A percentile compares a stretch with the other conserved stretches of the same genome.
Conservation (phyloP, 2,888 invertebrate genomes). For the Lasioglossum villosulum region DNA sequence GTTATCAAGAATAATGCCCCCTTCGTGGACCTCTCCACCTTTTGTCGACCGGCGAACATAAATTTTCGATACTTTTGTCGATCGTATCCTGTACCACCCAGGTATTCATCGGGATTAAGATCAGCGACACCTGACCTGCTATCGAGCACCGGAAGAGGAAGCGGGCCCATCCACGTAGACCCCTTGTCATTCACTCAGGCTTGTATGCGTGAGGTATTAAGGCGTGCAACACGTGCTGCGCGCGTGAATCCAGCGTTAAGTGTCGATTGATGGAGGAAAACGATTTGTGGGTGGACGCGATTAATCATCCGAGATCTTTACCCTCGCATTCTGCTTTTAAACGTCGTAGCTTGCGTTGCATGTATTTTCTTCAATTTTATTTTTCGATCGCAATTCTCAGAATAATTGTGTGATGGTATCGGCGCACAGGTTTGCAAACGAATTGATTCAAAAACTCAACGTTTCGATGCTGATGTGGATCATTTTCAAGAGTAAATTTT, state of each 20-base stretch:
- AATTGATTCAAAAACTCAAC: too few relatives aligned
- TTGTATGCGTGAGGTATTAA: slow-evolving; percentile 64
- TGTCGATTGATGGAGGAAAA: slow-evolving; percentile 7
- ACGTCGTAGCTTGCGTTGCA: background rate
- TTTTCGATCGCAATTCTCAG: too few relatives aligned
- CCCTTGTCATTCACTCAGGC: slow-evolving; percentile 57
- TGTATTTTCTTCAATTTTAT: background rate
- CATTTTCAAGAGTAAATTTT: too few relatives aligned
- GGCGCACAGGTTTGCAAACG: too few relatives aligned
- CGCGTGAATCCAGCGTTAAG: slow-evolving; percentile 47
- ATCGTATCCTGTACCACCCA: slow-evolving; percentile 70
- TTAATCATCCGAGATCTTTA: background rate
- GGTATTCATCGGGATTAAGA: slow-evolving; percentile 67
- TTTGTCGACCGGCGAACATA: slow-evolving; percentile 40
- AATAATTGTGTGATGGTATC: too few relatives aligned
- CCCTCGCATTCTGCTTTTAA: background rate
- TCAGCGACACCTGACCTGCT: slow-evolving; percentile 72
- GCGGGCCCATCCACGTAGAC: slow-evolving; percentile 55
- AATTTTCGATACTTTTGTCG: slow-evolving; percentile 57
- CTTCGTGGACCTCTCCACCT: background rate
- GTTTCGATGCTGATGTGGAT: too few relatives aligned
- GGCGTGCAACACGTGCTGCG: slow-evolving; percentile 62
- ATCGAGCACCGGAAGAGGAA: slow-evolving; percentile 74
- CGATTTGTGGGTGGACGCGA: background rate
- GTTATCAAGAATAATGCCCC: slow-evolving; percentile 27